Evolutionary conservation across 1,140 invertebrate genomes (phyloP), one percentile per base, ranked within the genome.

Genomic region (Orchestia grillus): DNA sequence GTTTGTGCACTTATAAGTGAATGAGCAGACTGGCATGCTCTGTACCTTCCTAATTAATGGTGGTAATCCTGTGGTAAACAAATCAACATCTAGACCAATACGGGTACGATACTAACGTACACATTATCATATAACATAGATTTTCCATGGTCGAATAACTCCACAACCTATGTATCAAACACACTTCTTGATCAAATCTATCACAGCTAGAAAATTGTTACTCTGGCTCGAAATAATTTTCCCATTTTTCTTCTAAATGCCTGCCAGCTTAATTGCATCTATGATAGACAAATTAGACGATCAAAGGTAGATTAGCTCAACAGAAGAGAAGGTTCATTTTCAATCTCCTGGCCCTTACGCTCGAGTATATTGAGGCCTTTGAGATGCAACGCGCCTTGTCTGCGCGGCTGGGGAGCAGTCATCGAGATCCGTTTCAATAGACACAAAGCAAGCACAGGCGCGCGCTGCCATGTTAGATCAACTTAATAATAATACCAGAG

Each of bases 401-500:
- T 77, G 28, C 11, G 62, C 11, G 62, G 62, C 15, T 15, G 62
- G 6, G 6, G 47, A 6, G 47, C 47, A 8, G 47, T 53, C 47
- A 53, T 8, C 62, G 62, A 77, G 62, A 77, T 77, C 62, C 36
- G 62, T 77, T 77, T 77, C 62, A 77, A 77, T 77, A 77, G 62
- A 77, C 62, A 77, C 62, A 15, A 77, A 77, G 62, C 62, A 77
- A 77, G 62, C 62, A 77, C 47, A 53, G 47, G 47, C 47, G 6
- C 47, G 19, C 62, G 1, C 15, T 77, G 62, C 62, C 28, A 36
- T 3, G 62, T 77, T 77, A 77, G 62, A 77, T 77, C 62, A 77
- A 77, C 62, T 77, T 77, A 36, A 77, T 77, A 77, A 77, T 77
- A 77, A 77, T 77, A 77, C 62, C 62, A 77, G 62, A 77, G 62